Base-by-base conservation (phyloP, 2,888 invertebrate species). In the Chelonus formosanus region DNA sequence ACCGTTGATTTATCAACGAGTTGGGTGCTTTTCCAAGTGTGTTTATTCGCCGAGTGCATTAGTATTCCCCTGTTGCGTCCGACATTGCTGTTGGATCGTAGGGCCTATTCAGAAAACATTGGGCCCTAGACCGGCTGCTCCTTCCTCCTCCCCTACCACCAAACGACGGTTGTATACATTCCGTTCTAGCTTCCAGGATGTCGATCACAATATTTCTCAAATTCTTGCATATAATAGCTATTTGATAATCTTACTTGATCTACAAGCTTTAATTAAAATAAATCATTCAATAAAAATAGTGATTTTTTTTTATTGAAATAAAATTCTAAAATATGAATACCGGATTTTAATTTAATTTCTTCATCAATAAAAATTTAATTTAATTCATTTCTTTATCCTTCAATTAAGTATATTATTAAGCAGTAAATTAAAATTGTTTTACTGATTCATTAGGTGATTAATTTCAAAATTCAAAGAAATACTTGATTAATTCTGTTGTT, bases 21-120 rank as follows among this genome's bases (percentile, higher is more conserved):
- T 43, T 57, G 61, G 20, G 45, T 36, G 43, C 43, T 20, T 44
- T 35, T 54, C 44, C 10, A 8, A 53, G 47, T 52, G 58, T 63
- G 58, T 65, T 52, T 54, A 53, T 55, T 32, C 34, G 4, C 10
- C 55, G 45, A 34, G 56, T 60, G 73, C 77, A 78, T 79, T 80
- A 76, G 78, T 80, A 79, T 80, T 79, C 80, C 45, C 74, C 72
- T 68, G 72, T 69, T 60, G 72, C 73, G 77, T 75, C 77, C 75
- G 76, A 75, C 77, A 78, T 78, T 74, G 76, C 75, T 75, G 77
- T 74, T 71, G 74, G 72, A 68, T 67, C 70, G 45, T 65, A 66
- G 70, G 63, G 75, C 74, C 78, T 76, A 75, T 76, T 72, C 76
- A 71, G 71, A 82, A 83, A 82, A 82, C 80, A 75, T 82, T 70